Percentiles rank a stretch among this genome's conserved stretches.
phyloP scores from a whole-genome alignment of 2,888 invertebrate species.

The Idaea dimidiata region DNA sequence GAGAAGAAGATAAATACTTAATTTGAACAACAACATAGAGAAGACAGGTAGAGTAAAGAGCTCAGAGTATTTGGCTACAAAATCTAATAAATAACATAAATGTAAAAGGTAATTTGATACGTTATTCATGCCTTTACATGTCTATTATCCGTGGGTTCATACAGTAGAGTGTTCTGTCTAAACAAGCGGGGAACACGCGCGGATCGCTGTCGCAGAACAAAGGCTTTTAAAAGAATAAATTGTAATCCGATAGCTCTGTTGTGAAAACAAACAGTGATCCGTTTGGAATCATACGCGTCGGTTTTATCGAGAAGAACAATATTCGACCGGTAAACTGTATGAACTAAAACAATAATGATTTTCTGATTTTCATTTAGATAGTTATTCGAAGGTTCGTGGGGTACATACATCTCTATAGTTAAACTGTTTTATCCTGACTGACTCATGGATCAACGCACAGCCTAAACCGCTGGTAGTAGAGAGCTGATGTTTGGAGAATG shows the following conservation, averaged over 20 bases:
- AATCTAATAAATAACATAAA: no score
- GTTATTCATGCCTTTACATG: background rate
- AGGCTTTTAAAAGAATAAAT: constrained; percentile 10
- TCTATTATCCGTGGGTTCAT: background rate
- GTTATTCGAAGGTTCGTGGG: no score
- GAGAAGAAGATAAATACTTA: no score
- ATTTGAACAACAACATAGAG: no score
- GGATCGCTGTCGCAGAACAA: background rate
- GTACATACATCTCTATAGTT: no score
- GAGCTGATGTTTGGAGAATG: no score
- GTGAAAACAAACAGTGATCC: constrained; percentile 14
- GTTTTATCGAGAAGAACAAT: constrained; percentile 3
- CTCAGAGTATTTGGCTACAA: no score
- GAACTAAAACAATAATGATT: background rate
- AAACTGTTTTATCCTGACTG: no score
- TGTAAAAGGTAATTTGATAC: background rate
- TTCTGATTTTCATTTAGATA: no score
- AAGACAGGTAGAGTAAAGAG: no score
- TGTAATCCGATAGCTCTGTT: constrained; percentile 21
- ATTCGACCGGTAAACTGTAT: background rate
- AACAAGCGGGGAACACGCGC: background rate
- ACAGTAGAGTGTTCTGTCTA: background rate
- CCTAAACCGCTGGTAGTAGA: no score
- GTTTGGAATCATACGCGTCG: constrained; percentile 7
- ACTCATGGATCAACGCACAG: no score